Base-by-base conservation (phyloP, 2,888 invertebrate species). In the Pammene aurita region DNA sequence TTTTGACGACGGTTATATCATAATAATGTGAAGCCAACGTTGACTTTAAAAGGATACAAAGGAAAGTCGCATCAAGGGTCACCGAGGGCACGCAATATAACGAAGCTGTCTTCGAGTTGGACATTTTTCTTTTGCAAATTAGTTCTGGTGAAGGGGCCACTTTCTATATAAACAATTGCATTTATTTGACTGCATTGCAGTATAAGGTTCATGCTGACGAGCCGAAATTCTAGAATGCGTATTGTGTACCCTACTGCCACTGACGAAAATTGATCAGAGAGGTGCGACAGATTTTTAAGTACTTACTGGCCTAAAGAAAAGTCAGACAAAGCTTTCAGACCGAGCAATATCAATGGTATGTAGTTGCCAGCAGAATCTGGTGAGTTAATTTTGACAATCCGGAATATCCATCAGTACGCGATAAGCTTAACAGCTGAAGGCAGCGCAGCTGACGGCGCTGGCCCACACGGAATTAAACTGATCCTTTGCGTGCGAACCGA, bases 401-500 rank as follows among this genome's bases (percentile, higher is more conserved):
- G 26, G 26, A 26, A 26, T 26, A 26, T 26, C 26, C 26, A 4
- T 26, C 4, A 4, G 26, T 26, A 2, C 4, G 26, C 26, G 26
- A 26, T 26, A 26, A 26, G 26, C 26, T 26, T 26, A 26, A 26
- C 26, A 26, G 26, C 46, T 46, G 1, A 14, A 46, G 46, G 44
- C 44, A 44, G 44, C 38, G 7, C 46, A 46, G 14, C 14, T 46
- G 46, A 46, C 35, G 50, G 10, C 35, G 35, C 6, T 11, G 14
- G 16, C 63, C 58, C 68, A 58, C 63, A 52, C 68, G 18, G 52
- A 58, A 35, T 58, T 66, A 66, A 68, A 67, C 50, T 63, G 34
- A 76, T 81, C 84, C 85, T 84, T 84, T 66, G 81, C 80, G 82
- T 85, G 82, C 78, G 78, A 78, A 74, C 78, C 77, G 86, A 80